Evolutionary conservation across 1,140 invertebrate genomes (phyloP), one percentile per base, ranked within the genome.

Genomic region (Pachyrhynchus sulphureomaculatus): DNA sequence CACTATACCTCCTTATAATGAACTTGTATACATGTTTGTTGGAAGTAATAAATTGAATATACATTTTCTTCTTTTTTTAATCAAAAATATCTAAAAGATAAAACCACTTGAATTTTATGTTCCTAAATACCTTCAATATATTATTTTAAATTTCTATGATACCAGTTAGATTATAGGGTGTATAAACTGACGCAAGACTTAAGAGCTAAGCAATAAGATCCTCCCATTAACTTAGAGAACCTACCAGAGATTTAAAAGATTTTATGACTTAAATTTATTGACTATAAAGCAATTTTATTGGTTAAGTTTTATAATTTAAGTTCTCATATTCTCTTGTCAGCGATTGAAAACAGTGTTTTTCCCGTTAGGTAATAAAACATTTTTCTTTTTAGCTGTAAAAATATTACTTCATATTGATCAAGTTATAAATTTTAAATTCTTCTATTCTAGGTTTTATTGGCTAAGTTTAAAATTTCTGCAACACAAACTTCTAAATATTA

Each of bases 401-500:
- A 33, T 33, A 9, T n/a, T 8, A 33, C n/a, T 33, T 33, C 32
- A 33, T 33, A 33, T n/a, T n/a, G n/a, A n/a, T n/a, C n/a, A n/a
- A n/a, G n/a, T 15, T 10, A 42, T 42, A 42, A 42, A 42, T 42
- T 20, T 9, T 13, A 42, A 42, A 42, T 20, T 42, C 13, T 18
- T 42, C 13, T 13, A 2, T 13, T 34, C 13, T 1, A 34, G 33
- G 10, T 44, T 44, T 44, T 44, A 44, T 44, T 44, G 41, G 41
- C 41, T 15, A 44, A 44, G 41, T 44, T 44, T 21, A 21, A 44
- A 44, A 44, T 44, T 52, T 52, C 26, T 36, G 49, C 49, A 52
- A 52, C 26, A 13, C 26, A 52, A 52, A 52, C 49, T 52, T 21
- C 32, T 52, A 52, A 52, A 52, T 52, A 36, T 52, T 52, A 52